Evolutionary conservation across 1,140 invertebrate species (phyloP).

Genomic region (Triops longicaudatus): DNA sequence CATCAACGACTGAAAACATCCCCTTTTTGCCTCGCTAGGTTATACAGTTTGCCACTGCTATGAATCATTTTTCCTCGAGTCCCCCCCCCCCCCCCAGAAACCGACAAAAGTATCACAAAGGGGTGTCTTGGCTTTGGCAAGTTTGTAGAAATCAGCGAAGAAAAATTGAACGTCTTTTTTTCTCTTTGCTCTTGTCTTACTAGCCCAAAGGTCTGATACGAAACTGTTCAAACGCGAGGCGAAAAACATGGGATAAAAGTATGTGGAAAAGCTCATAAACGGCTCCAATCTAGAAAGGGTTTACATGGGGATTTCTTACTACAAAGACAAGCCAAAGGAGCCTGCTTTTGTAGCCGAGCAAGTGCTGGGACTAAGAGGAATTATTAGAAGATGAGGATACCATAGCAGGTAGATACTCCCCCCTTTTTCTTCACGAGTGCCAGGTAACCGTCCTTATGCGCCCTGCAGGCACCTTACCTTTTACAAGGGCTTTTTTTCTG

Average conservation of each 20-base stretch:
- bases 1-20: slow-evolving; percentile 7
- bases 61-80: not conserved
- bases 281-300: no score
- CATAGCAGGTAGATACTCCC: not conserved
- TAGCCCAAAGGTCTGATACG: no score
- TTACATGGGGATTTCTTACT: no score
- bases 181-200: no score
- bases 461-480: not conserved
- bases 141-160: not conserved
- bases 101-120: not conserved
- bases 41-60: not conserved
- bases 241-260: no score
- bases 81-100: not conserved
- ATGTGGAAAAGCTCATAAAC: no score
- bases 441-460: not conserved
- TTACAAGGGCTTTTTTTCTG: not conserved
- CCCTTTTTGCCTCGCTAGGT: not conserved
- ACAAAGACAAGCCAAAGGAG: no score
- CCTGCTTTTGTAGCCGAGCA: not conserved
- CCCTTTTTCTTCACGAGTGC: not conserved
- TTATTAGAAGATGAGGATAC: not conserved
- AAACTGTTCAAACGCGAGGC: no score
- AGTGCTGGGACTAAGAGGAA: not conserved
- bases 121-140: not conserved
- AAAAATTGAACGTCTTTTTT: not conserved